These are phyloP conservation scores for Phyllostomus discolor DNA, from an alignment of 2,113 vertebrate genomes.

Conservation along the genomic window DNA sequence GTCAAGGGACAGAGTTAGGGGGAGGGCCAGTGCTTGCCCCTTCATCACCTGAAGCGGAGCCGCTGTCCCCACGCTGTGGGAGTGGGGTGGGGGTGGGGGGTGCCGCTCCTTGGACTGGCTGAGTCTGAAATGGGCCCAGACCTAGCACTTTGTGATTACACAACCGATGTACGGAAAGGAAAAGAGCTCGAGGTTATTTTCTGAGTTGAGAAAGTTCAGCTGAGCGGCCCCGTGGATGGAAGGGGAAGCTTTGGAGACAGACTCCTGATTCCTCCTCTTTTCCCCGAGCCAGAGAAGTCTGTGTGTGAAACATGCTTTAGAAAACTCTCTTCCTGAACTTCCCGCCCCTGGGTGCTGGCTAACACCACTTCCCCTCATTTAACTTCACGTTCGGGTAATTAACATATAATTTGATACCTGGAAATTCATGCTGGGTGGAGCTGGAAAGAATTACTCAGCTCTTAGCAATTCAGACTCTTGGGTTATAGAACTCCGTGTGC, in stretches of 20 bases:
- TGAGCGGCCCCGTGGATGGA: background rate
- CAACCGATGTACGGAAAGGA: background rate
- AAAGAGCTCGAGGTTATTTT: background rate
- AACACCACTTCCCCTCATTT: conserved; percentile 45
- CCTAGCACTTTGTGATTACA: background rate
- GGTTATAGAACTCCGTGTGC: background rate
- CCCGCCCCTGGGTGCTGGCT: conserved; percentile 48
- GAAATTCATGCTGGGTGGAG: conserved; percentile 65
- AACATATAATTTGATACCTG: conserved; percentile 75
- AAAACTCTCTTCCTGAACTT: conserved; percentile 5
- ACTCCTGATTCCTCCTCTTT: background rate
- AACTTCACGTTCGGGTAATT: conserved; percentile 50
- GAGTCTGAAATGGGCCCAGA: background rate
- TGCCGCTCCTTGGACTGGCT: background rate
- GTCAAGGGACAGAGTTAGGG: background rate
- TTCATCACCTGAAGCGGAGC: background rate
- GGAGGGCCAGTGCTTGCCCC: too few species aligned
- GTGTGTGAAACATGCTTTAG: background rate
- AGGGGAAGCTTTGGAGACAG: background rate
- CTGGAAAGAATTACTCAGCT: conserved; percentile 70
- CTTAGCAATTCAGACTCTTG: conserved; percentile 48
- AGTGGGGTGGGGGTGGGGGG: too few species aligned
- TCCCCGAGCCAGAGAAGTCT: background rate
- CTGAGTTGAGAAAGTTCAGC: background rate
- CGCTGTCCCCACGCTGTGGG: accelerated